Conservation (phyloP, 2,797 vertebrate genomes). For the Chelon labrosus region DNA sequence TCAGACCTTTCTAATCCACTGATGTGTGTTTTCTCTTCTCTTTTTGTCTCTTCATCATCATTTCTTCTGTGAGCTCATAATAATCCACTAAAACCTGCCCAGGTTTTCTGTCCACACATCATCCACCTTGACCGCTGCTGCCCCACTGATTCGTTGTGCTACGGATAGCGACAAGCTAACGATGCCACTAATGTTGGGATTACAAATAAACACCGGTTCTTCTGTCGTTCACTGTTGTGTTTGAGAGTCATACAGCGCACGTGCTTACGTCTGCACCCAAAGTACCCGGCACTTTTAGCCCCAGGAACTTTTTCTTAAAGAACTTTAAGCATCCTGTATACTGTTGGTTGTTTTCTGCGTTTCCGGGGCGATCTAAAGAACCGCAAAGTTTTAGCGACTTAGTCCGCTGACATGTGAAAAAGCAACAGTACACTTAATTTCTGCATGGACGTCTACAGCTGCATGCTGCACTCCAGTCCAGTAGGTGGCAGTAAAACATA, state of each 20-base stretch:
- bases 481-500: no score
- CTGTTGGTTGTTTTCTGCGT: no score
- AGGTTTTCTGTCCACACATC: not conserved
- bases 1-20: conserved; percentile 7
- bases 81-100: conserved; percentile 4
- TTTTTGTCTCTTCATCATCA: conserved; percentile 4
- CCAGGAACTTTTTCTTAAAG: no score
- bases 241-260: not conserved
- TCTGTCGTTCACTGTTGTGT: not conserved
- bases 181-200: conserved; percentile 2
- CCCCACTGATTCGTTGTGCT: not conserved
- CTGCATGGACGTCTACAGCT: no score
- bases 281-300: not conserved
- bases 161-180: conserved; percentile 7
- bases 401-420: no score
- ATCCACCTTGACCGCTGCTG: conserved; percentile 12
- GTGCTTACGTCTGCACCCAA: not conserved
- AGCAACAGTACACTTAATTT: no score
- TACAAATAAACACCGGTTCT: not conserved
- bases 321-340: no score
- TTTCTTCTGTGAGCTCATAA: conserved; percentile 36
- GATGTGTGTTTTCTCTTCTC: not conserved
- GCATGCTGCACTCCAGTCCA: no score
- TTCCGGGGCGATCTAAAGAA: no score
- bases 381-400: no score